Base-by-base conservation (phyloP, 2,113 vertebrate genomes). In the Oenanthe oenanthe region DNA sequence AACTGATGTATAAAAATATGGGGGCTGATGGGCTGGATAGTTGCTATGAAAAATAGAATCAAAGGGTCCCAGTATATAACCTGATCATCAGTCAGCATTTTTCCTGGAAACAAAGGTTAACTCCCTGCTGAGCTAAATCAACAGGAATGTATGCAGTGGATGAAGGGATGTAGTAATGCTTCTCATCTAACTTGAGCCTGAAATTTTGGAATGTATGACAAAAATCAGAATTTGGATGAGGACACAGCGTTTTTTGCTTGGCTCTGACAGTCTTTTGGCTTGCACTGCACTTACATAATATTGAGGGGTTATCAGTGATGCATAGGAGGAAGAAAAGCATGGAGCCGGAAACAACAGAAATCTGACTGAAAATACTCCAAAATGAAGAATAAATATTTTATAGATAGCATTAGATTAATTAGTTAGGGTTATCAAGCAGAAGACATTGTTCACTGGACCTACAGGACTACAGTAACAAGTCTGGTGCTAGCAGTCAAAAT, bases 371-470 rank as follows among this genome's bases (percentile, higher is more conserved):
- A 94, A 97, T 48, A 16, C 4, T 92, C 58, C 7, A 94, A 74
- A 96, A 92, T 85, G 17, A 77, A 68, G 31, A 77, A 92, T 38
- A 92, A 62, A 56, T 74, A 53, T 82, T 95, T 91, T 93, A 89
- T 95, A 75, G 66, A 74, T 96, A 77, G 31, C 29, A 56, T 65
- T 95, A 74, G 65, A 78, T 86, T 6, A 95, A 66, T 77, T 93
- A 47, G 9, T 74, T 54, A 89, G 48, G 20, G 5, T 68, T 92
- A 77, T 86, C 92, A 96, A 94, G 45, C 15, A 76, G 61, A 96
- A 95, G 40, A 48, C 51, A 32, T 70, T 94, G 65, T 91, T 90
- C 67, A 88, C 29, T 84, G 80, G 12, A 54, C 15, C 34, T 71
- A 13, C 3, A 88, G 29, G 45, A 75, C 25, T 73, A 62, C 71